These are phyloP conservation scores for Mus pahari DNA, from an alignment of 2,113 vertebrate genomes.

Conservation along the genomic window DNA sequence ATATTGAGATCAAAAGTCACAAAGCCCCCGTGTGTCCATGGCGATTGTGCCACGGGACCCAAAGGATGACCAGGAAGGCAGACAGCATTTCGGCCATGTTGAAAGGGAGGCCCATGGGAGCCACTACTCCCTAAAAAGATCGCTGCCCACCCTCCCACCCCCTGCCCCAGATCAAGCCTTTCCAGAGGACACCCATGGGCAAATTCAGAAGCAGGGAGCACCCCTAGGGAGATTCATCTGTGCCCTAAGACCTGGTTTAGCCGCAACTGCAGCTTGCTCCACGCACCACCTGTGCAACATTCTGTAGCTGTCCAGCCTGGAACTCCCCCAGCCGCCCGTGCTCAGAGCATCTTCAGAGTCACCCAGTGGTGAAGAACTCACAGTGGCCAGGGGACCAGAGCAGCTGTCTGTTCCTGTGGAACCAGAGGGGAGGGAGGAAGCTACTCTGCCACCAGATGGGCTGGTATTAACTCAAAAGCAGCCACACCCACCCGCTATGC, in stretches of 20 bases:
- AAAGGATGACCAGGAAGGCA: not conserved
- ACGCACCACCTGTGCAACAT: not conserved
- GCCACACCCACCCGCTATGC: not conserved
- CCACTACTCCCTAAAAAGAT: not conserved
- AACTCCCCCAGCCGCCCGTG: not conserved
- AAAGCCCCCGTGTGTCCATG: not conserved
- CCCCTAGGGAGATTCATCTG: not conserved
- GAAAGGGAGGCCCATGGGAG: not conserved
- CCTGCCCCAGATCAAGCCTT: not conserved
- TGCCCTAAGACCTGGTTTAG: not conserved
- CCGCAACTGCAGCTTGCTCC: not conserved
- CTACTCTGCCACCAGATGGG: not conserved
- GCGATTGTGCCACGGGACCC: not conserved
- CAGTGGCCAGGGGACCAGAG: not conserved
- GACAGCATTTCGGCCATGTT: not conserved
- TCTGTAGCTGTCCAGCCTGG: not conserved
- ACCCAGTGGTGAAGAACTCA: not conserved
- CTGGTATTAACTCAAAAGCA: not conserved
- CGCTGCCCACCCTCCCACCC: rapidly evolving
- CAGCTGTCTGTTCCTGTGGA: not conserved
- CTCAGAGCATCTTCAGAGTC: not conserved
- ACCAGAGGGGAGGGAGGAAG: not conserved
- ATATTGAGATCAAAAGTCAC: not conserved
- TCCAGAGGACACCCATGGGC: not conserved
- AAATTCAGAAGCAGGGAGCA: not conserved